Conservation (phyloP, 1,140 invertebrate species). For the Mesaphorura yosii region DNA sequence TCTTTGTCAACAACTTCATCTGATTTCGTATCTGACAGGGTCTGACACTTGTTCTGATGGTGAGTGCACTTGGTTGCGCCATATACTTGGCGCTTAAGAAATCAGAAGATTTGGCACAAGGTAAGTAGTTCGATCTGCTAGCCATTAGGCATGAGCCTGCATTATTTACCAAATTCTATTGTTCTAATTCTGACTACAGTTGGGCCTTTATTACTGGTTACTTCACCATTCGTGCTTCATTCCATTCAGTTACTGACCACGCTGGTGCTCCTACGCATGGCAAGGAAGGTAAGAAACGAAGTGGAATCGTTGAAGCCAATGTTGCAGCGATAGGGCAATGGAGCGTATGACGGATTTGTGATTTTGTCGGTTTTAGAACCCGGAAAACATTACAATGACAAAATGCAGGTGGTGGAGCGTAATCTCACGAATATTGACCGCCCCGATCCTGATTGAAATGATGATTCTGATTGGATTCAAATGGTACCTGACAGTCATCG, state of each 20-base stretch:
- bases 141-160: not conserved
- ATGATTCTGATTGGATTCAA: not conserved
- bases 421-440: not conserved
- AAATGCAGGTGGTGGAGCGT: not conserved
- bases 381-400: not conserved
- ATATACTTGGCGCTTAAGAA: not conserved
- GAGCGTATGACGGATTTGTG: not conserved
- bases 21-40: not conserved
- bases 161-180: not conserved
- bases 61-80: not conserved
- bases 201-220: not conserved
- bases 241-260: not conserved
- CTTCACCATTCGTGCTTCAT: not conserved
- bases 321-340: not conserved
- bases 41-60: not conserved
- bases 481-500: not conserved
- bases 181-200: not conserved
- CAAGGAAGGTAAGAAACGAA: not conserved
- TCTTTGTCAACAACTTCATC: not conserved
- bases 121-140: not conserved
- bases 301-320: no score
- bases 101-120: not conserved
- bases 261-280: not conserved
- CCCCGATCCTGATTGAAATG: not conserved
- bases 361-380: not conserved